These are phyloP conservation scores for Oreonectes daqikongensis DNA, from an alignment of 2,797 vertebrate species.

Conservation along the genomic window DNA sequence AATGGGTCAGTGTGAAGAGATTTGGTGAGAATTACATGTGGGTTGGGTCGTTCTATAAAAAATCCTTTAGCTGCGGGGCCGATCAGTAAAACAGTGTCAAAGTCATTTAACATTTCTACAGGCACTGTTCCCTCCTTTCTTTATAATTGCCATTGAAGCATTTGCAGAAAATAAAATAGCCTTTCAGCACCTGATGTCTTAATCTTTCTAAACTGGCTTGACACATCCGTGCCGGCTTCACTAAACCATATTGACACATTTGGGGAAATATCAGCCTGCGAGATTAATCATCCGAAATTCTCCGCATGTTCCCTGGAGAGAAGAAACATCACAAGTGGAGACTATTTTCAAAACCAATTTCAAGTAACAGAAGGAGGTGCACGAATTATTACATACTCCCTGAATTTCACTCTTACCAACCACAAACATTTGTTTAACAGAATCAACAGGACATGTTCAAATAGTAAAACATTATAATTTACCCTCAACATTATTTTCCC, in stretches of 20 bases:
- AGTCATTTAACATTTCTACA: constrained; percentile 22
- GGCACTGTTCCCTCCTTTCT: constrained; percentile 8
- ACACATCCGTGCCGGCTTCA: constrained; percentile 16
- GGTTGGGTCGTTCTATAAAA: constrained; percentile 32
- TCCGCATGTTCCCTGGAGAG: not conserved
- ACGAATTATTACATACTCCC: no score
- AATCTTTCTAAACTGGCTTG: constrained; percentile 7
- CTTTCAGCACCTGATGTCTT: constrained; percentile 26
- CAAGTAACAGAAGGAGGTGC: not conserved
- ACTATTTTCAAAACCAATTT: not conserved
- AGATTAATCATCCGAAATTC: not conserved
- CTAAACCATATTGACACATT: constrained; percentile 9
- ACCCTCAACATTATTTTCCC: no score
- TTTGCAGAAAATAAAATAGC: constrained; percentile 18
- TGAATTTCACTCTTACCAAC: no score
- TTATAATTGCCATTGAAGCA: not conserved
- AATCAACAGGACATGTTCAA: no score
- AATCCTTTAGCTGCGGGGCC: constrained; percentile 8
- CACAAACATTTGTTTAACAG: no score
- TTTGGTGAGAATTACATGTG: not conserved
- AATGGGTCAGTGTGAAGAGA: not conserved
- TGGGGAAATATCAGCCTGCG: not conserved
- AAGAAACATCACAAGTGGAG: not conserved
- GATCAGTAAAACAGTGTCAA: constrained; percentile 35
- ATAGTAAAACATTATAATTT: no score